phyloP scores from a whole-genome alignment of 1,140 invertebrate species.

The Drosophila ambigua region DNA sequence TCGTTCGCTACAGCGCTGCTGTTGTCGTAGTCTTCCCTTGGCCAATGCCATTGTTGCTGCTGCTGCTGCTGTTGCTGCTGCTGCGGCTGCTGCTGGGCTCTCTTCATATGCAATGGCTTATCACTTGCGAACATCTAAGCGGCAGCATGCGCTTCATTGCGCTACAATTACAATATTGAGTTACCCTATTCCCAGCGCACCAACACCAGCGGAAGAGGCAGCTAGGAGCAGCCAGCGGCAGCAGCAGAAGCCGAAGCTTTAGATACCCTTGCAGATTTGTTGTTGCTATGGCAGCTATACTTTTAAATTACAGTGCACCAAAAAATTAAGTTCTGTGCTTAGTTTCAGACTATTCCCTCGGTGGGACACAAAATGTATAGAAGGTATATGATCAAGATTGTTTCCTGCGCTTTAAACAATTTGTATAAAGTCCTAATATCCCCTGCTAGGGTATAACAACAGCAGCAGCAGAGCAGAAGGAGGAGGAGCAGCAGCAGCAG shows the following conservation, averaged over 20 bases:
- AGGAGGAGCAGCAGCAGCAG: slow-evolving; percentile 24
- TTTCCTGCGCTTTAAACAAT: no score
- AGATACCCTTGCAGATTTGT: no score
- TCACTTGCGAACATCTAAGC: slow-evolving; percentile 83
- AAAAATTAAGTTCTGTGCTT: no score
- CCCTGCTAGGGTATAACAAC: no score
- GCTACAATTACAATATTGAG: slow-evolving; percentile 84
- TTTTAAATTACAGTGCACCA: no score
- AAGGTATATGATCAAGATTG: no score
- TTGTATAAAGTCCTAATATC: no score
- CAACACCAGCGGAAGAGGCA: slow-evolving; percentile 28
- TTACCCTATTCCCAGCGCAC: slow-evolving; percentile 74
- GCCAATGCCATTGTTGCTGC: slow-evolving; percentile 63
- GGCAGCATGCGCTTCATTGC: slow-evolving; percentile 82
- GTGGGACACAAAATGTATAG: no score
- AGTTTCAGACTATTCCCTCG: no score
- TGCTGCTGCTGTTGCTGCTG: slow-evolving; percentile 38
- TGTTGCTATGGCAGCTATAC: no score
- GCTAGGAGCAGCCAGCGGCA: slow-evolving; percentile 24
- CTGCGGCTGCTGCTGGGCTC: slow-evolving; percentile 48
- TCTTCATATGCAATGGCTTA: slow-evolving; percentile 81
- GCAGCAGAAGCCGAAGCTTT: background rate
- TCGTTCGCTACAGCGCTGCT: background rate
- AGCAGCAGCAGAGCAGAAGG: no score
- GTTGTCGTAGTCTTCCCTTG: slow-evolving; percentile 37